Conservation (phyloP, 2,888 invertebrate species). For the Lepidonotus clava region DNA sequence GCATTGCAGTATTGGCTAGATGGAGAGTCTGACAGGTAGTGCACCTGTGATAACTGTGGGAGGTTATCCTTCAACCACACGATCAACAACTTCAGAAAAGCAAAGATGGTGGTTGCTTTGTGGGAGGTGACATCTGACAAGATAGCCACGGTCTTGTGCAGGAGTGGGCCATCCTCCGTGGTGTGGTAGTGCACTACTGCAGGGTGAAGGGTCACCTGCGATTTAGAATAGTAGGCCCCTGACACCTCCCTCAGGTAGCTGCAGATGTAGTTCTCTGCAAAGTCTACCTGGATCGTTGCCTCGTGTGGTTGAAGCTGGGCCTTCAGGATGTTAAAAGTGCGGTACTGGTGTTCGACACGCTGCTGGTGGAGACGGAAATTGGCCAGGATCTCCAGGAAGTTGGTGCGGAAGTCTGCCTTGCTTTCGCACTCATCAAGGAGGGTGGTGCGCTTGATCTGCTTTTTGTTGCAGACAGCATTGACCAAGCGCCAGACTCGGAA, state of each 20-base stretch:
- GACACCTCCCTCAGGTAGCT: background rate
- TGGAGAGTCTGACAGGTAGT: background rate
- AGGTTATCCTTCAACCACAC: background rate
- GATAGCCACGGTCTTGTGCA: background rate
- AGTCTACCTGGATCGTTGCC: background rate
- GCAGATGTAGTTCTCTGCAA: background rate
- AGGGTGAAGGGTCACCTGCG: background rate
- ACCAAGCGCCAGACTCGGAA: background rate
- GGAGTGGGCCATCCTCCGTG: background rate
- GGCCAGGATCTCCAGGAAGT: background rate
- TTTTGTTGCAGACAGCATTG: background rate
- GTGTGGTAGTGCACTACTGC: background rate
- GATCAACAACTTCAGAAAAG: background rate
- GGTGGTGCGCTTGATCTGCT: background rate
- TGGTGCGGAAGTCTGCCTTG: background rate
- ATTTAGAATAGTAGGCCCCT: background rate
- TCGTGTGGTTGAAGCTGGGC: background rate
- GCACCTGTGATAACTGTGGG: background rate
- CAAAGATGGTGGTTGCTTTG: background rate
- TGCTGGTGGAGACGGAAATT: background rate
- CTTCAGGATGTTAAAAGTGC: background rate
- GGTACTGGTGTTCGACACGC: background rate
- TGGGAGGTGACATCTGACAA: background rate
- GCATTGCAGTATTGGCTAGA: too few relatives aligned
- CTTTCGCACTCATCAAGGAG: background rate